Base-by-base conservation (phyloP, 2,113 vertebrate genomes). In the Benitochromis conjunctus region DNA sequence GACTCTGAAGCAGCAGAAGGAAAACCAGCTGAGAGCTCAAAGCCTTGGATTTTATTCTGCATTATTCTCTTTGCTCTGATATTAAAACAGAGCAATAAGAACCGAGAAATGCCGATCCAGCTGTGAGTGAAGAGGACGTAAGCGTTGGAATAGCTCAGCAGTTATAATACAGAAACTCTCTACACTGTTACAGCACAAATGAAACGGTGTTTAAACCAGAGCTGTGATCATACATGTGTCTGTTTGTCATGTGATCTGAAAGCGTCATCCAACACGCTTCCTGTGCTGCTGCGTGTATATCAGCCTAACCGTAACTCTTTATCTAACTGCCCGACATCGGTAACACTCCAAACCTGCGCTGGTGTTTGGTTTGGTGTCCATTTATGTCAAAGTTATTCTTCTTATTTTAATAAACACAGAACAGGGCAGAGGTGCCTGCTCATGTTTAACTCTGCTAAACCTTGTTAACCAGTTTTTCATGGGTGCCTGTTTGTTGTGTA, bases 301-400 rank as follows among this genome's bases (percentile, higher is more conserved):
- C 6, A 66, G 34, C 34, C 19, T 21, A 66, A 66, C 31, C 2
- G 1, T 21, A 10, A 8, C 34, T 38, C 36, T 38, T 9, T 10
- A 10, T 9, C 36, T 3, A 10, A 0, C 58, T 7, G 31, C 58
- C 3, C 0, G 31, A 0, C 54, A 9, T 55, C 12, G 3, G 11
- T 0, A 46, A 14, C 6, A 6, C 21, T 26, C 6, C 24, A 57
- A 57, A 57, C 3, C 55, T 0, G 12, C 4, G 0, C 24, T 57
- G 12, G 12, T 46, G 12, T 46, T 46, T 46, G 12, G 43, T 57
- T 24, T 57, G 14, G 55, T 66, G 34, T 66, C 1, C 19, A 38
- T 66, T 5, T 0, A 41, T 66, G 38, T 10, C 38, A 9, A 41
- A 41, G 38, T 38, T 38, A 38, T 38, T 38, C 9, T 34, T 34